Evolutionary conservation across 2,888 invertebrate species (phyloP), one percentile per base, ranked within the genome.

Genomic region (Chloromyia formosa): DNA sequence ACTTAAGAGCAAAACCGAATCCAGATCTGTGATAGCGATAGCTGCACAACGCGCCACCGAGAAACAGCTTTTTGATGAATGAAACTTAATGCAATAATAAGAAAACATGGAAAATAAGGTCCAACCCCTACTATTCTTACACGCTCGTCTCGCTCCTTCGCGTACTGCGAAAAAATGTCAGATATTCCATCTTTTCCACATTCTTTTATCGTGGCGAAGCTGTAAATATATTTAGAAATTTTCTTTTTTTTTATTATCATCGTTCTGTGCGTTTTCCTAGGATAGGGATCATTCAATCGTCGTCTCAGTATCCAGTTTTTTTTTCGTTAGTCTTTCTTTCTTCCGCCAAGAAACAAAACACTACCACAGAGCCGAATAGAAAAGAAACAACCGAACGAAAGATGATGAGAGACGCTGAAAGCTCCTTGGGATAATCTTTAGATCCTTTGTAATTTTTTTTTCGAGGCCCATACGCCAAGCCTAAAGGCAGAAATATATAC

Each of bases 391-490:
- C 27, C 27, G 3, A 35, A 35, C 2, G 27, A 35, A 35, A 35
- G 27, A 35, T 35, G 27, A 35, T 35, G 27, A 64, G 64, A 64
- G 45, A 53, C 73, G 62, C 62, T 74, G 64, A 74, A 74, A 74
- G 73, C 64, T 27, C 54, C 40, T 62, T 9, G 20, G 54, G 73
- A 74, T 74, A 74, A 74, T 74, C 73, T 64, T 64, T 20, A 54
- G 53, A 74, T 74, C 35, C 73, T 64, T 74, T 74, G 73, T 74
- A 62, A 74, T 74, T 74, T 64, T 74, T 74, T 49, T 35, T 7
- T 35, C 27, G 64, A 74, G 73, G 73, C 53, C 73, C 54, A 74
- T 53, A 61, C 49, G 27, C 3, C 23, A 45, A 74, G 54, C 73
- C 54, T 62, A 14, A 54, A 23, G 53, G 73, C 73, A 49, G 45